These are phyloP conservation scores for Malurus leucopterus DNA, from an alignment of 2,797 vertebrate genomes.

Conservation along the genomic window DNA sequence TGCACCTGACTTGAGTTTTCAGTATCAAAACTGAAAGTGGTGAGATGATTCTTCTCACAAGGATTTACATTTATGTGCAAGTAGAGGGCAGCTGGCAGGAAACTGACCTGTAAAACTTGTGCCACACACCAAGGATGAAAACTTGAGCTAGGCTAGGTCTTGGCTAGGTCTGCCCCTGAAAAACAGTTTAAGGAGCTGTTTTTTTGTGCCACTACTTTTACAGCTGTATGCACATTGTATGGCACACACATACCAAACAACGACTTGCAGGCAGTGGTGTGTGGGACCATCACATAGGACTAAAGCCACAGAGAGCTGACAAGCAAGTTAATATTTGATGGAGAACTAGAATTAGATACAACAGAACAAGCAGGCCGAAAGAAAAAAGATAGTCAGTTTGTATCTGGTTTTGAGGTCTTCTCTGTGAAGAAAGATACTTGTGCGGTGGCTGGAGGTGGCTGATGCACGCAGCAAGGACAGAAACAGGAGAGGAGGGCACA, in stretches of 20 bases:
- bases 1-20: background rate
- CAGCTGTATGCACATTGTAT: accelerated
- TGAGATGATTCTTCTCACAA: background rate
- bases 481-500: accelerated
- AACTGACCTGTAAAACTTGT: background rate
- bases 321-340: accelerated
- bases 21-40: background rate
- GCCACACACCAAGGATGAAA: accelerated
- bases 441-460: no score
- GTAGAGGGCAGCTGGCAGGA: background rate
- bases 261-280: background rate
- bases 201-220: background rate
- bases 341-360: background rate
- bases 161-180: background rate
- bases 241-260: accelerated
- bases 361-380: accelerated
- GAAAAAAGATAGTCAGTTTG: background rate
- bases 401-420: background rate
- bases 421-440: background rate
- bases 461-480: background rate
- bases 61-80: background rate
- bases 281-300: no score
- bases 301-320: background rate
- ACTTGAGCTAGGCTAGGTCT: no score
- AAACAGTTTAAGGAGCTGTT: background rate